Evolutionary conservation across 2,113 vertebrate species (phyloP).

Genomic region (Agelaius tricolor): DNA sequence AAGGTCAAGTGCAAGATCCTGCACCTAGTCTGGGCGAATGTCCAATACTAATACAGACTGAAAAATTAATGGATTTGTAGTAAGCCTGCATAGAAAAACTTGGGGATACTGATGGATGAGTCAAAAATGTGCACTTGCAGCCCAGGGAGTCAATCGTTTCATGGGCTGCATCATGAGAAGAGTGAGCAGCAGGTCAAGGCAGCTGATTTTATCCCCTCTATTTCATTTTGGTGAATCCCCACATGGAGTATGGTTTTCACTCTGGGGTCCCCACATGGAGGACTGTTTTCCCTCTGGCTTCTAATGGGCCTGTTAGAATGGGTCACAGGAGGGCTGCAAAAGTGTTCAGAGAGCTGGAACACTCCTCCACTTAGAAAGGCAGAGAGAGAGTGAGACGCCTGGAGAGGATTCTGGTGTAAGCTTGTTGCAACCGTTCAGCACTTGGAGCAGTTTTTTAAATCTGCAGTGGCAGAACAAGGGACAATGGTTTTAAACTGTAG

Average conservation of each 20-base stretch:
- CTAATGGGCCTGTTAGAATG: background rate
- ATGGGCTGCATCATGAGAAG: background rate
- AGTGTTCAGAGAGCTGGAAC: background rate
- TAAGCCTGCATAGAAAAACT: background rate
- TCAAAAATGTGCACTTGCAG: background rate
- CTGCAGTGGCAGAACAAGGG: background rate
- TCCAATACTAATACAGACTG: background rate
- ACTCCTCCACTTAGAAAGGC: background rate
- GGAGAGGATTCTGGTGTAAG: background rate
- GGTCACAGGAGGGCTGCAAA: background rate
- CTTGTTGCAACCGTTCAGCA: background rate
- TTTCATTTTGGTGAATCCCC: background rate
- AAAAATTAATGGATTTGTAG: background rate
- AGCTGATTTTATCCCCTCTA: background rate
- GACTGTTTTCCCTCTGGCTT: background rate
- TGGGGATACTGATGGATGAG: background rate
- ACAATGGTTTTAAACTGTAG: background rate
- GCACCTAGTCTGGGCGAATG: background rate
- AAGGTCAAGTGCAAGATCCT: background rate
- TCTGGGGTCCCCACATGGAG: background rate
- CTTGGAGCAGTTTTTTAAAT: background rate
- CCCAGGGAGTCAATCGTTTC: rapidly evolving
- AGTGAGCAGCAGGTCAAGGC: background rate
- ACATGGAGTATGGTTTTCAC: rapidly evolving
- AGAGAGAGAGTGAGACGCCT: background rate